A percentile compares a stretch with the other conserved stretches of the same genome.
Evolutionary conservation across 2,797 vertebrate species (phyloP).

Genomic region (Hippocampus kuda): DNA sequence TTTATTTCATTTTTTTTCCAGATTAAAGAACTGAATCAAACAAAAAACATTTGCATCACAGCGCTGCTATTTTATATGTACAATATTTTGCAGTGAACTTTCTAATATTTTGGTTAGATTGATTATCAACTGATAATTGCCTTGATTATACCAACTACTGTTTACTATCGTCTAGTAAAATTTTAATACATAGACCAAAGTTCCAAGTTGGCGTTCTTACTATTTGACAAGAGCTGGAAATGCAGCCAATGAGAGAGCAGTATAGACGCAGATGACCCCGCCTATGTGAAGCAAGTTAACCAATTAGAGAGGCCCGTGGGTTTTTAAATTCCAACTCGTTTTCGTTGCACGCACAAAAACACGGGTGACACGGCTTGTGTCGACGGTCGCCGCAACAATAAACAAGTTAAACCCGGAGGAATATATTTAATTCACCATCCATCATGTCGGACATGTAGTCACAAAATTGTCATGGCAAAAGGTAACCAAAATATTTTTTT

Average conservation of each 20-base stretch:
- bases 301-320: slow-evolving; percentile 38
- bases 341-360: too few relatives aligned
- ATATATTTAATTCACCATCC: background rate
- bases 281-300: slow-evolving; percentile 15
- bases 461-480: slow-evolving; percentile 58
- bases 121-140: too few relatives aligned
- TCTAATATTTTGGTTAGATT: background rate
- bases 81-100: background rate
- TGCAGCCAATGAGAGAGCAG: slow-evolving; percentile 35
- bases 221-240: background rate
- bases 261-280: background rate
- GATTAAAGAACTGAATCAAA: too few relatives aligned
- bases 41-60: too few relatives aligned
- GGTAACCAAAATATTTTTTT: slow-evolving; percentile 30
- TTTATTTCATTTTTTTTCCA: too few relatives aligned
- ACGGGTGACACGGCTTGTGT: background rate
- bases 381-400: background rate
- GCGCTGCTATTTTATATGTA: too few relatives aligned
- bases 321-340: slow-evolving; percentile 53
- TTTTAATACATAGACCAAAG: background rate
- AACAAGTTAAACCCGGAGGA: background rate
- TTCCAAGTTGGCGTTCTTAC: background rate
- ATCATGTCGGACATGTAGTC: background rate
- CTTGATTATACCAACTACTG: background rate
- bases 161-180: too few relatives aligned